Conservation (phyloP, 2,113 vertebrate genomes). For the Microcebus lehilahytsara region DNA sequence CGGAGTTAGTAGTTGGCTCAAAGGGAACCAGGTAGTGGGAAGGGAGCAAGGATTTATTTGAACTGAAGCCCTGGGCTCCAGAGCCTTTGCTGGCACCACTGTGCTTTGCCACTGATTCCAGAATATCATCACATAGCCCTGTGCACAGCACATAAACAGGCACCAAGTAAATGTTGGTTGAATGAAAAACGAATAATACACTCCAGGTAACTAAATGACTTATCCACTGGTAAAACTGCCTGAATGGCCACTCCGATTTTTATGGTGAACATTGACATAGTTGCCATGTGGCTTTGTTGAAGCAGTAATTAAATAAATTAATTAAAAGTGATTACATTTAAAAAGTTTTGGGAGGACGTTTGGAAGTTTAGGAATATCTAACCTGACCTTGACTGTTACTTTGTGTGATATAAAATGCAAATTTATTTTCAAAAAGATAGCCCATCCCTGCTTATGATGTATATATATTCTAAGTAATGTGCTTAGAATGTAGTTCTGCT, state of each 20-base stretch:
- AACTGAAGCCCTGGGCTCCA: neutral
- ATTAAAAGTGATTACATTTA: neutral
- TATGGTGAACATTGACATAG: neutral
- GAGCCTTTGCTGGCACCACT: too few species aligned
- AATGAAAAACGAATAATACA: neutral
- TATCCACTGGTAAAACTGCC: neutral
- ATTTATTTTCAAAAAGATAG: neutral
- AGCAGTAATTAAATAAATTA: neutral
- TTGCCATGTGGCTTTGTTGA: neutral
- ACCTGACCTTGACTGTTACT: slow-evolving; percentile 1
- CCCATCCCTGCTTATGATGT: slow-evolving; percentile 14
- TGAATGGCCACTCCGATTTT: neutral
- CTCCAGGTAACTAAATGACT: neutral
- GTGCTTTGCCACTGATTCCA: neutral
- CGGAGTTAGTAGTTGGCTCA: neutral
- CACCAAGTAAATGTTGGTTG: neutral
- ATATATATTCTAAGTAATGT: neutral
- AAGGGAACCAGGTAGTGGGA: neutral
- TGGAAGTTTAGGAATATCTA: neutral
- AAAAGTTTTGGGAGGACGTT: neutral
- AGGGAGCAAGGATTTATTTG: too few species aligned
- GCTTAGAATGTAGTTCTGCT: neutral
- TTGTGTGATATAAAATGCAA: neutral
- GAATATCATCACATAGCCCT: rapidly evolving
- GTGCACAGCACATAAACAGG: neutral